A percentile compares a stretch with the other conserved stretches of the same genome.
phyloP scores from a whole-genome alignment of 1,140 invertebrate species.

The Coelopa frigida region DNA sequence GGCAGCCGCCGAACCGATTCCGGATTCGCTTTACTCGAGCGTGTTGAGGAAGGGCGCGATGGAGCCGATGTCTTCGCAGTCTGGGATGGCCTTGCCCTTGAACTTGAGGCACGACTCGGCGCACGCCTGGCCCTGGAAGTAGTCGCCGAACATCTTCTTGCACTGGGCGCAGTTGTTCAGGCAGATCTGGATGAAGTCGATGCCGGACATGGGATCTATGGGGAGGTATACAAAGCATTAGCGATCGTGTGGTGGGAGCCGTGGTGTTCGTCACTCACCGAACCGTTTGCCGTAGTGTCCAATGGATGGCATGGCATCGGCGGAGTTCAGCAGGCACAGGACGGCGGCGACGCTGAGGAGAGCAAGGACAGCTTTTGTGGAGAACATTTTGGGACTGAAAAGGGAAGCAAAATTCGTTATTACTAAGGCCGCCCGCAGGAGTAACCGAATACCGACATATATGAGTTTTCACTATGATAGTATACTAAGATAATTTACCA shows the following conservation, averaged over 20 bases:
- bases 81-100: constrained; percentile 73
- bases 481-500: too few relatives aligned
- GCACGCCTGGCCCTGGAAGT: constrained; percentile 75
- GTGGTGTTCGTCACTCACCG: constrained; percentile 21
- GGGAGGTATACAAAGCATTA: constrained; percentile 1
- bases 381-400: constrained; percentile 21
- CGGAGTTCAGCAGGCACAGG: constrained; percentile 20
- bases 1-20: too few relatives aligned
- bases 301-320: constrained; percentile 27
- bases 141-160: constrained; percentile 76
- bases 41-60: constrained; percentile 72
- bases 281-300: constrained; percentile 35
- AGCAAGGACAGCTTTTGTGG: constrained; percentile 20
- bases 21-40: constrained; percentile 24
- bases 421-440: too few relatives aligned
- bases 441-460: too few relatives aligned
- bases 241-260: background rate
- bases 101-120: constrained; percentile 73
- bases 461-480: too few relatives aligned
- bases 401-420: constrained; percentile 1
- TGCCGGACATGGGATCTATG: constrained; percentile 35
- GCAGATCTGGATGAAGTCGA: constrained; percentile 51
- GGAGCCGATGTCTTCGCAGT: constrained; percentile 71
- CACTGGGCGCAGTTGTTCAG: constrained; percentile 82
- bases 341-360: constrained; percentile 17